These are phyloP conservation scores for Drosophila atripex DNA, from an alignment of 2,888 invertebrate genomes.

Conservation along the genomic window DNA sequence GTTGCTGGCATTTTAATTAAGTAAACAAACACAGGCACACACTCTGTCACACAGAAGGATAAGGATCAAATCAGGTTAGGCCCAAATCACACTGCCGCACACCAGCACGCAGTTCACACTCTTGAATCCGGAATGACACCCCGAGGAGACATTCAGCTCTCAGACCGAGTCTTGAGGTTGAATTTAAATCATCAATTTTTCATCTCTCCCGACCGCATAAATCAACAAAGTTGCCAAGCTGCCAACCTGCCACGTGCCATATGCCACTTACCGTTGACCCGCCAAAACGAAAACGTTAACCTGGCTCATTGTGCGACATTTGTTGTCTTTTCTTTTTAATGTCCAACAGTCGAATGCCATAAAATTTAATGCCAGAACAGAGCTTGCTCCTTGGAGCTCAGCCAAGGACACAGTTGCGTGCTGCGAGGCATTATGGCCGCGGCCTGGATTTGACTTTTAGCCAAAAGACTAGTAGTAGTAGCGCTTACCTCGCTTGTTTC, in stretches of 20 bases:
- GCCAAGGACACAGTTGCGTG: slow-evolving; percentile 54
- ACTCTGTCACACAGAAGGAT: slow-evolving; percentile 1
- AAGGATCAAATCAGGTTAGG: slow-evolving; percentile 33
- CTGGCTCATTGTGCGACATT: slow-evolving; percentile 49
- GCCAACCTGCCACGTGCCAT: slow-evolving; percentile 41
- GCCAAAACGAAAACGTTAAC: slow-evolving; percentile 19
- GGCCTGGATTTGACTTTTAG: slow-evolving; percentile 47
- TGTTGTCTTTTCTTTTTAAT: slow-evolving; percentile 71
- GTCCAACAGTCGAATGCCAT: slow-evolving; percentile 67
- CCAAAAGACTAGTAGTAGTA: slow-evolving; percentile 27
- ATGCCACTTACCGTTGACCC: slow-evolving; percentile 24
- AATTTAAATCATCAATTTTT: slow-evolving; percentile 69
- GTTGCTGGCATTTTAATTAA: slow-evolving; percentile 32
- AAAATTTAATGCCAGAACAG: slow-evolving; percentile 65
- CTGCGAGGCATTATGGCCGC: slow-evolving; percentile 51
- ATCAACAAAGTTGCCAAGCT: slow-evolving; percentile 46
- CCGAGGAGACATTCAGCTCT: slow-evolving; percentile 22
- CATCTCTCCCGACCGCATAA: slow-evolving; percentile 61
- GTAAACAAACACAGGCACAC: slow-evolving; percentile 15
- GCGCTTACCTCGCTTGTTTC: slow-evolving; percentile 46
- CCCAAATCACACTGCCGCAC: slow-evolving; percentile 1
- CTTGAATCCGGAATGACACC: slow-evolving; percentile 7
- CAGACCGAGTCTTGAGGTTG: slow-evolving; percentile 7
- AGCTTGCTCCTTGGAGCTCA: slow-evolving; percentile 1
- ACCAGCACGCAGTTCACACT: slow-evolving; percentile 6